Evolutionary conservation across 2,113 vertebrate species (phyloP).

Genomic region (Coturnix japonica): DNA sequence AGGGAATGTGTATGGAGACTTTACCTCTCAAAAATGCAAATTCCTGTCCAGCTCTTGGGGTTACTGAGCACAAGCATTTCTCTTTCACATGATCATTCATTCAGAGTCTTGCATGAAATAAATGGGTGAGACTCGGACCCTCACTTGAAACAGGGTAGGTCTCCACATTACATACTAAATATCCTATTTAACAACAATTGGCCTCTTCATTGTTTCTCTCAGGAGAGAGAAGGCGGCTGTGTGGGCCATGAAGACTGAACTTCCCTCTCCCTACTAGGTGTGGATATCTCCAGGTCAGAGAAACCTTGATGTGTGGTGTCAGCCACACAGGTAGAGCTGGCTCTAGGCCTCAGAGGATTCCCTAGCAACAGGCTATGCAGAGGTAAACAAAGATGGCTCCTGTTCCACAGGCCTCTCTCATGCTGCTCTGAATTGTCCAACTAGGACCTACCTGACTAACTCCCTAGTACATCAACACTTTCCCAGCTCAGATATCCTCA

Average conservation of each 20-base stretch:
- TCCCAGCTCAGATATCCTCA: neutral
- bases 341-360: neutral
- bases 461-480: neutral
- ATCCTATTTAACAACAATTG: neutral
- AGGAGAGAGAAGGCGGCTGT: neutral
- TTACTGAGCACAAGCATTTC: neutral
- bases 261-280: neutral
- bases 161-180: neutral
- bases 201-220: neutral
- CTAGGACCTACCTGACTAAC: neutral
- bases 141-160: neutral
- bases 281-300: neutral
- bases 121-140: neutral
- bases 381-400: neutral
- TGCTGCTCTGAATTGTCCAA: neutral
- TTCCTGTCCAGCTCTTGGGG: neutral
- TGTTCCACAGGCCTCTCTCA: neutral
- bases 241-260: neutral
- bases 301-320: neutral
- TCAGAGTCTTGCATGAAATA: neutral
- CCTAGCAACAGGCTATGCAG: neutral
- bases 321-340: neutral
- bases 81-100: neutral
- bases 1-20: constrained; percentile 10
- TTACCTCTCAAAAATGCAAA: neutral